Conservation (phyloP, 2,113 vertebrate species). For the Semicossyphus pulcher region DNA sequence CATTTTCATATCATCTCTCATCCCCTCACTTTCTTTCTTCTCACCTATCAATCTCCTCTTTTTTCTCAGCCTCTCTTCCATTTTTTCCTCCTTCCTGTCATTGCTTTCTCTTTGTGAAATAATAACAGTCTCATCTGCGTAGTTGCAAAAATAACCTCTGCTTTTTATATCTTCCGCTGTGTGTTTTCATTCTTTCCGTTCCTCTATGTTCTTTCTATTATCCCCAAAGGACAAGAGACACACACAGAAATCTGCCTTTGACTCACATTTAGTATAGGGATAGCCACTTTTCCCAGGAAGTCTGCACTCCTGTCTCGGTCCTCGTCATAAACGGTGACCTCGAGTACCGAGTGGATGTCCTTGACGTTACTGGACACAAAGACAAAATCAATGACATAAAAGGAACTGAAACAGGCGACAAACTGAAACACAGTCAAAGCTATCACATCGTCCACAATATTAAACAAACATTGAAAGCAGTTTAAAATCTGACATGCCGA, state of each 20-base stretch:
- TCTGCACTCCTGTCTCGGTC: conserved; percentile 96
- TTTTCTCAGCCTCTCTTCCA: conserved; percentile 41
- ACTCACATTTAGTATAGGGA: conserved; percentile 97
- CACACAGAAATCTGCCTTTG: conserved; percentile 66
- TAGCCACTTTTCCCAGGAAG: conserved; percentile 98
- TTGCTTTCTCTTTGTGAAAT: conserved; percentile 65
- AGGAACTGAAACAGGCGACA: conserved; percentile 1
- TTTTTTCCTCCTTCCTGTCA: conserved; percentile 60
- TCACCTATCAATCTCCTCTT: conserved; percentile 66
- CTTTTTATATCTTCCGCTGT: conserved; percentile 75
- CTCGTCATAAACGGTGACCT: conserved; percentile 98
- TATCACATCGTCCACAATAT: background rate
- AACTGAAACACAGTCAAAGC: background rate
- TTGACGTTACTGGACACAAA: conserved; percentile 91
- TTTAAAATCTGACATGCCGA: conserved; percentile 12
- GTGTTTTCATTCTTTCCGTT: conserved; percentile 67
- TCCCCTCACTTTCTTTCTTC: conserved; percentile 64
- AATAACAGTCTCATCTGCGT: conserved; percentile 70
- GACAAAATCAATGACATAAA: conserved; percentile 21
- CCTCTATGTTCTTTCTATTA: conserved; percentile 85
- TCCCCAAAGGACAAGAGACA: conserved; percentile 58
- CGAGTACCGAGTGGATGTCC: conserved; percentile 97
- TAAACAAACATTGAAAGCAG: conserved; percentile 14
- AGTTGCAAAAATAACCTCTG: conserved; percentile 76
- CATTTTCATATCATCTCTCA: conserved; percentile 66